Evolutionary conservation across 1,140 invertebrate genomes (phyloP).

Genomic region (Epicauta chinensis): DNA sequence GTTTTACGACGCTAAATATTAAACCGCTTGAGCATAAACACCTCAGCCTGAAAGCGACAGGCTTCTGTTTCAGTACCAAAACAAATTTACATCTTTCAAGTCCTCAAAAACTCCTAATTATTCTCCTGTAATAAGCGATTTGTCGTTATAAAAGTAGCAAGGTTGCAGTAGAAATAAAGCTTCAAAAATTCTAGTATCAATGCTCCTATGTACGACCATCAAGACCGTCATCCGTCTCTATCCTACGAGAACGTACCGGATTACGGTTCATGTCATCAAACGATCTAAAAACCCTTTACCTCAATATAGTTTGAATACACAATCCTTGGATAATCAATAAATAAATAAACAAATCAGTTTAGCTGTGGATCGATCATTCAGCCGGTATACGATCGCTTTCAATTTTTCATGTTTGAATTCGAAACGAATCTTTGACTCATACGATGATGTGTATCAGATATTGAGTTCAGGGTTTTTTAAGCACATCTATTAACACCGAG

Average conservation of each 20-base stretch:
- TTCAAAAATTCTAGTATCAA: constrained; percentile 28
- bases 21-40: no score
- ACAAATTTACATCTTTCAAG: no score
- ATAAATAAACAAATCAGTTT: constrained; percentile 25
- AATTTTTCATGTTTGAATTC: constrained; percentile 36
- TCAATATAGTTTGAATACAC: constrained; percentile 34
- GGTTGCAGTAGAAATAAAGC: no score
- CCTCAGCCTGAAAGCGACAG: no score
- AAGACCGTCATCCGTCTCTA: constrained; percentile 28
- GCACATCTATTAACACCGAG: constrained; percentile 33
- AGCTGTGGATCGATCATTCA: constrained; percentile 34
- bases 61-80: no score
- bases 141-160: no score
- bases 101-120: no score
- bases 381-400: constrained; percentile 34
- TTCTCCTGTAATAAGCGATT: no score
- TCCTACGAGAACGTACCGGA: constrained; percentile 32
- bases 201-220: constrained; percentile 33
- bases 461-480: constrained; percentile 35
- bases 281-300: constrained; percentile 32
- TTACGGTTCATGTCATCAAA: constrained; percentile 26
- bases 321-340: constrained; percentile 39
- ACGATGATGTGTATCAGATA: constrained; percentile 32
- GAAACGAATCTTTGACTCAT: constrained; percentile 30
- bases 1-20: no score